A percentile compares a stretch with the other conserved stretches of the same genome.
Evolutionary conservation across 2,797 vertebrate genomes (phyloP).

Genomic region (Hoplostethus mediterraneus): DNA sequence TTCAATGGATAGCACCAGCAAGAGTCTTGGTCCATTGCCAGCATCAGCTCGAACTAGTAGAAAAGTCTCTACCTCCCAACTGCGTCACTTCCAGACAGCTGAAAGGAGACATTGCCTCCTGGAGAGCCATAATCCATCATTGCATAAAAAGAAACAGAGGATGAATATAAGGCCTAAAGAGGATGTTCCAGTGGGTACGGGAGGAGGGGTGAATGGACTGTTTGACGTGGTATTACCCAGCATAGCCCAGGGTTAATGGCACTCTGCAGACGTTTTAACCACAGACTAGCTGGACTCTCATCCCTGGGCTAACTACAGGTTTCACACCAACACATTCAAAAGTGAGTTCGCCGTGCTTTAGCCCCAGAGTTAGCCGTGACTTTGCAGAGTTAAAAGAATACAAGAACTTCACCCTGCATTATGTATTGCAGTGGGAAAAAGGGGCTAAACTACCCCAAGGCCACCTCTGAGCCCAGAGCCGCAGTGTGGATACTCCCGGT

Average conservation of each 20-base stretch:
- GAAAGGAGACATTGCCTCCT: not conserved
- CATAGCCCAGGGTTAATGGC: not conserved
- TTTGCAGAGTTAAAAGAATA: conserved; percentile 1
- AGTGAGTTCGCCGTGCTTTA: not conserved
- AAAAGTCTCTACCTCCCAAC: not conserved
- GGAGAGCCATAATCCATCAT: conserved; percentile 4
- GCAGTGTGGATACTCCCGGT: conserved; percentile 15
- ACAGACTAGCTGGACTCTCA: not conserved
- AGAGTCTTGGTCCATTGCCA: not conserved
- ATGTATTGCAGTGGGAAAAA: conserved; percentile 5
- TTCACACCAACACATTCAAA: not conserved
- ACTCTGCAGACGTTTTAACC: not conserved
- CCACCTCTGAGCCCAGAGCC: conserved; percentile 6
- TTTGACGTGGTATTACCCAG: not conserved
- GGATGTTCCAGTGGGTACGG: not conserved
- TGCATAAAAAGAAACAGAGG: not conserved
- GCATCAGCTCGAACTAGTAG: conserved; percentile 3
- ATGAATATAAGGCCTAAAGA: not conserved
- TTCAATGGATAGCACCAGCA: not conserved
- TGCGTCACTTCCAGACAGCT: conserved; percentile 27
- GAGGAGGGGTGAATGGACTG: not conserved
- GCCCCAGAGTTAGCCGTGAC: not conserved
- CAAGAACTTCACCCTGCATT: conserved; percentile 24
- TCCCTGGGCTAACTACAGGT: not conserved
- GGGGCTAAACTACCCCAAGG: conserved; percentile 19